Conservation (phyloP, 2,888 invertebrate genomes). For the Mythimna ferrago region DNA sequence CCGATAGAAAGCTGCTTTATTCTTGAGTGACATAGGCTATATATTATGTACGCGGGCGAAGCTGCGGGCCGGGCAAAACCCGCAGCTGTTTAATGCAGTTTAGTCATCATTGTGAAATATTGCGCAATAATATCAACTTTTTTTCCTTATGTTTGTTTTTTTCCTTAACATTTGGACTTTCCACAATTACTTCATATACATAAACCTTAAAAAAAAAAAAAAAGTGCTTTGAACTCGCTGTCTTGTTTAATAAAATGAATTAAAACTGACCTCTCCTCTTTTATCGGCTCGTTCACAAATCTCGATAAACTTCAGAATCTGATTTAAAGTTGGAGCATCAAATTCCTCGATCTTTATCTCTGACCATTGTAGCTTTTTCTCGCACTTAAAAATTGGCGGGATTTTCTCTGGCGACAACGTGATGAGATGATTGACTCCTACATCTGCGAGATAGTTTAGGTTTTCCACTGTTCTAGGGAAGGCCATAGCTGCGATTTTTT, state of each 20-base stretch:
- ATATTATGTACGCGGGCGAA: too few relatives aligned
- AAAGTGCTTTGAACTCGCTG: too few relatives aligned
- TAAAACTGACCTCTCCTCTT: slow-evolving; percentile 90
- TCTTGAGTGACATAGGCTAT: too few relatives aligned
- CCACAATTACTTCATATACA: too few relatives aligned
- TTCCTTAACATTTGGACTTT: too few relatives aligned
- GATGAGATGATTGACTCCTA: slow-evolving; percentile 92
- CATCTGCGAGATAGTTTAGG: slow-evolving; percentile 90
- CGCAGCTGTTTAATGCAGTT: too few relatives aligned
- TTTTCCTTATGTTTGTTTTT: too few relatives aligned
- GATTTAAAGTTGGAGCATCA: slow-evolving; percentile 92
- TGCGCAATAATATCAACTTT: too few relatives aligned
- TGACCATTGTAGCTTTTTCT: slow-evolving; percentile 90
- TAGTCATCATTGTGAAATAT: too few relatives aligned
- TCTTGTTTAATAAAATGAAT: background rate
- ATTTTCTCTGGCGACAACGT: slow-evolving; percentile 92
- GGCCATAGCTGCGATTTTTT: slow-evolving; percentile 92
- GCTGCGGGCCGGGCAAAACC: too few relatives aligned
- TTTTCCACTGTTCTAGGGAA: slow-evolving; percentile 92
- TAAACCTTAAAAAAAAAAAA: too few relatives aligned
- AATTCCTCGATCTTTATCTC: slow-evolving; percentile 92
- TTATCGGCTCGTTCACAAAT: slow-evolving; percentile 91
- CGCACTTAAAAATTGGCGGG: slow-evolving; percentile 90
- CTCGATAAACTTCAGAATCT: slow-evolving; percentile 92
- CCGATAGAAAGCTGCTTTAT: too few relatives aligned